Base-by-base conservation (phyloP, 2,888 invertebrate species). In the Drosophila phalerata region DNA sequence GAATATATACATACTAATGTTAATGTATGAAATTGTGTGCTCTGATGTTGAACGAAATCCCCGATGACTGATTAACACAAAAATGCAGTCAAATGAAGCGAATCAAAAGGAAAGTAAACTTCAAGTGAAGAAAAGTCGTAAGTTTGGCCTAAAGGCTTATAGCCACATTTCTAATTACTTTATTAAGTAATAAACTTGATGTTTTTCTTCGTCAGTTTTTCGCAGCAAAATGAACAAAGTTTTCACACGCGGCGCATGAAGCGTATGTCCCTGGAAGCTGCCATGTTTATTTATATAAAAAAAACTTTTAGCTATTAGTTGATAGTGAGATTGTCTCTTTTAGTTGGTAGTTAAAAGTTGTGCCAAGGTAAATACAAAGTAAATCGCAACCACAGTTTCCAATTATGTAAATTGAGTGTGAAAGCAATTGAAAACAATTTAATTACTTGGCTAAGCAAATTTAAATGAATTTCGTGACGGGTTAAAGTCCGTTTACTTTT, bases 21-120 rank as follows among this genome's bases (percentile, higher is more conserved):
- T 32, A 57, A 37, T 38, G 3, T 43, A 3, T 51, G 28, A 52
- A 52, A 53, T 53, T 15, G 4, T 37, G 55, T 48, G 43, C 32
- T 48, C 19, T 42, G 25, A 53, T 52, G 55, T 48, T 53, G 37
- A 49, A 53, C 32, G 11, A 49, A 74, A 67, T 55, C 60, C 56
- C 67, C 67, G 67, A 57, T 77, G 73, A 79, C 69, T 79, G 88
- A 87, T 77, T 82, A 85, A 75, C 79, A 75, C 74, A 75, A 62
- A 85, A 87, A 77, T 47, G 63, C 73, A 77, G 45, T 52, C 74
- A 71, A 73, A 64, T 83, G 73, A 70, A 81, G 73, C 84, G 47
- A 34, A 69, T 37, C 74, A 19, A 60, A 65, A 51, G 52, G 38
- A 72, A 62, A 66, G 49, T 42, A 48, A 68, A 63, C 17, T 40